Evolutionary conservation across 2,888 invertebrate genomes (phyloP).

Genomic region (Heterodera filipjevi): DNA sequence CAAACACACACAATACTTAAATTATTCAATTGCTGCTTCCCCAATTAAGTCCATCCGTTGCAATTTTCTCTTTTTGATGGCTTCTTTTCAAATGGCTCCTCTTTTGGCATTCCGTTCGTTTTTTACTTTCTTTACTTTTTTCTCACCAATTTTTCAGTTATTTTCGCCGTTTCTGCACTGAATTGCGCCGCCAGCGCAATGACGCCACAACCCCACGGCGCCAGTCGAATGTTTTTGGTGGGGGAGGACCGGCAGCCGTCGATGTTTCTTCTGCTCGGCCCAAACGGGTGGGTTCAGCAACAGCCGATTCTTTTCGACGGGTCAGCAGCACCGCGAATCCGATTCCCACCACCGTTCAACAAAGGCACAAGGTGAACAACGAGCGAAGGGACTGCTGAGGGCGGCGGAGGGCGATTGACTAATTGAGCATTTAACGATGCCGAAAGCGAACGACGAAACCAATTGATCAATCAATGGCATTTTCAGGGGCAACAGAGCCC

Average conservation of each 20-base stretch:
- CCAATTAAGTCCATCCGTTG: background rate
- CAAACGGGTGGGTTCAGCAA: conserved; percentile 1
- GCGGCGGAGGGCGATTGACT: no score
- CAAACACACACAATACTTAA: background rate
- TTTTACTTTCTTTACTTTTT: background rate
- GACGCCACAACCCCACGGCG: background rate
- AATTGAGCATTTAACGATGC: no score
- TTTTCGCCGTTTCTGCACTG: background rate
- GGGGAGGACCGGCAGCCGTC: background rate
- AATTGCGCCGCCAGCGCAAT: background rate
- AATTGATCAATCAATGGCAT: background rate
- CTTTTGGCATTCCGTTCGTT: background rate
- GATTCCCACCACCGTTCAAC: background rate
- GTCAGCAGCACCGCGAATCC: background rate
- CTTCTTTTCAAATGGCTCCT: background rate
- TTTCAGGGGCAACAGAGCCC: background rate
- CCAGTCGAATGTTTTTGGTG: background rate
- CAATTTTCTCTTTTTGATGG: background rate
- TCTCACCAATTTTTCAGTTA: background rate
- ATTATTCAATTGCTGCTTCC: background rate
- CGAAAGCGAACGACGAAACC: background rate
- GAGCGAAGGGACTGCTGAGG: no score
- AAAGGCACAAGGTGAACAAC: background rate
- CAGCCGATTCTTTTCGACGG: background rate
- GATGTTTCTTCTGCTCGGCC: background rate